Evolutionary conservation across 2,797 vertebrate species (phyloP), one percentile per base, ranked within the genome.

Genomic region (Molothrus ater): DNA sequence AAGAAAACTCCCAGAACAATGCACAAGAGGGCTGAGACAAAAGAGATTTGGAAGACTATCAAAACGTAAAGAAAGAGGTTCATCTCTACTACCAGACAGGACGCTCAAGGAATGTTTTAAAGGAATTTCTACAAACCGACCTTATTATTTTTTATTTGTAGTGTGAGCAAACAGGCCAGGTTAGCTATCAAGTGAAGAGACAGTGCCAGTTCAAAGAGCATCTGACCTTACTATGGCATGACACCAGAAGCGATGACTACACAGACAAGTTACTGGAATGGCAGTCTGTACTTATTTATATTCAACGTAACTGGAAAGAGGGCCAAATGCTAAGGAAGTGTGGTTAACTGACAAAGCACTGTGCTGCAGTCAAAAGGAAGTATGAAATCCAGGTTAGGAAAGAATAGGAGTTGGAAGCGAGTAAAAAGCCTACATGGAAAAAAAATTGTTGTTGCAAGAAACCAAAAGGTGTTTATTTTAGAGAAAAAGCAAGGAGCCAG

Each of bases 1-100:
- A 91, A 96, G 95, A 94, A 88, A 93, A 88, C 53, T 91, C 90
- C 88, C 90, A 90, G 68, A 96, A 82, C 76, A 92, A 84, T 64
- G 76, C 85, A 88, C 86, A 80, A 76, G 91, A 94, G 71, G 70
- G 74, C 78, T 82, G 87, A 94, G 87, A 80, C 56, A 31, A 50
- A 93, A 87, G 45, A 54, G 64, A 88, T 93, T 92, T 92, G 88
- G 83, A 90, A 53, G 43, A 38, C 76, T 76, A 71, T 74, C 57
- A 90, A 86, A 93, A 79, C 0, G 0, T 6, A 86, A 70, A 76
- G 59, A 91, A 91, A 60, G 63, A 66, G 6, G 13, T 71, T 80
- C 53, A 38, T 50, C 40, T 87, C 65, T 82, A 32, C 71, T 71
- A 94, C 45, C 50, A 86, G 83, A 86, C 28, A 91, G 76, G 76